These are phyloP conservation scores for Megaceryle alcyon DNA, from an alignment of 2,797 vertebrate species.

Conservation along the genomic window DNA sequence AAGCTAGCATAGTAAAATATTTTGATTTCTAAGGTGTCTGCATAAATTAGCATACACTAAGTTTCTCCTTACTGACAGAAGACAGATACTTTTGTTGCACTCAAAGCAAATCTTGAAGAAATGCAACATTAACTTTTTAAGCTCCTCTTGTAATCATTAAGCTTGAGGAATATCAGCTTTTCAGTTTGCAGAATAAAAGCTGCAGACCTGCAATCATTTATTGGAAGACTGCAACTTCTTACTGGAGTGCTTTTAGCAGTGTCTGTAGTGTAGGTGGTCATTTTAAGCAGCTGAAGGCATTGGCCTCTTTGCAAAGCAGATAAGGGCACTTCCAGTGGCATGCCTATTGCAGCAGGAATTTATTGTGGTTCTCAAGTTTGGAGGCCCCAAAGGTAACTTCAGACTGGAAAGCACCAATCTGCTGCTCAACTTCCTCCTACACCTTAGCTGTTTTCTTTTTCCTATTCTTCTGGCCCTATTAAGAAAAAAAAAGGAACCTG, in stretches of 20 bases:
- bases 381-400: background rate
- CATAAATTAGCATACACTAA: background rate
- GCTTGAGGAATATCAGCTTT: background rate
- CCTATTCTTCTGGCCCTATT: background rate
- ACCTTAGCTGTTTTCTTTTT: background rate
- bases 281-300: background rate
- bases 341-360: background rate
- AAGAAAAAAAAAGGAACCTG: background rate
- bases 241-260: background rate
- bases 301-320: background rate
- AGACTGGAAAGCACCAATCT: background rate
- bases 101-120: background rate
- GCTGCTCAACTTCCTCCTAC: background rate
- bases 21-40: background rate
- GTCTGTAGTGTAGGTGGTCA: background rate
- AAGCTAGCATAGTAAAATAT: background rate
- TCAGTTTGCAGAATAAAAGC: background rate
- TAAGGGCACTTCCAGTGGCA: background rate
- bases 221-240: background rate
- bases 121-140: background rate
- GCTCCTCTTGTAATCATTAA: background rate
- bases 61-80: background rate
- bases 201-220: background rate
- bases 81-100: background rate
- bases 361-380: background rate